Conservation (phyloP, 2,113 vertebrate genomes). For the Acinonyx jubatus region DNA sequence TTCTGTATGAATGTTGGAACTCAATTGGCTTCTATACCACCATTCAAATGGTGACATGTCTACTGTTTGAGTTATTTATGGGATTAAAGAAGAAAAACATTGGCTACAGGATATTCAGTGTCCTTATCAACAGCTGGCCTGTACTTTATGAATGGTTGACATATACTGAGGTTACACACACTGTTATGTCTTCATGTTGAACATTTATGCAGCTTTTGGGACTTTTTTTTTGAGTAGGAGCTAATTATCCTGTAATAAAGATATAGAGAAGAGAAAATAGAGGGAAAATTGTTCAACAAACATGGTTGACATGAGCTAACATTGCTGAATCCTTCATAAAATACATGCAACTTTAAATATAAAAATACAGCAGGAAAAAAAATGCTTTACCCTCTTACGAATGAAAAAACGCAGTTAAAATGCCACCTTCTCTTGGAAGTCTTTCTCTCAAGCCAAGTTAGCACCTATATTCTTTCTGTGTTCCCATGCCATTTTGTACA, state of each 20-base stretch:
- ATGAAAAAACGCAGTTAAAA: background rate
- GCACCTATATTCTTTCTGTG: background rate
- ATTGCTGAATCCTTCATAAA: background rate
- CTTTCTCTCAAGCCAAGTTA: background rate
- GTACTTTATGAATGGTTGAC: background rate
- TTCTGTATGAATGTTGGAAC: background rate
- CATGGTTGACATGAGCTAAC: background rate
- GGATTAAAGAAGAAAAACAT: background rate
- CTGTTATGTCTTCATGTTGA: background rate
- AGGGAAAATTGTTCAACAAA: background rate
- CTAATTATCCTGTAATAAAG: background rate
- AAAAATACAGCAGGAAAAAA: background rate
- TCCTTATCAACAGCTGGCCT: background rate
- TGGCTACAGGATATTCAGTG: background rate
- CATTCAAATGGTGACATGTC: background rate
- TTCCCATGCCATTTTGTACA: background rate
- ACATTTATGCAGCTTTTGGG: background rate
- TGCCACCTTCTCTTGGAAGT: background rate
- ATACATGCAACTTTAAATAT: background rate
- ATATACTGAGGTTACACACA: background rate
- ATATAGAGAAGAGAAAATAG: background rate
- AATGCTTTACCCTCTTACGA: background rate
- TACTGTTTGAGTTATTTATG: background rate
- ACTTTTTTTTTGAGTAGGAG: background rate
- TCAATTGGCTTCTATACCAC: background rate